Base-by-base conservation (phyloP, 92 coral and sea anemone species). In the Ricordea florida region DNA sequence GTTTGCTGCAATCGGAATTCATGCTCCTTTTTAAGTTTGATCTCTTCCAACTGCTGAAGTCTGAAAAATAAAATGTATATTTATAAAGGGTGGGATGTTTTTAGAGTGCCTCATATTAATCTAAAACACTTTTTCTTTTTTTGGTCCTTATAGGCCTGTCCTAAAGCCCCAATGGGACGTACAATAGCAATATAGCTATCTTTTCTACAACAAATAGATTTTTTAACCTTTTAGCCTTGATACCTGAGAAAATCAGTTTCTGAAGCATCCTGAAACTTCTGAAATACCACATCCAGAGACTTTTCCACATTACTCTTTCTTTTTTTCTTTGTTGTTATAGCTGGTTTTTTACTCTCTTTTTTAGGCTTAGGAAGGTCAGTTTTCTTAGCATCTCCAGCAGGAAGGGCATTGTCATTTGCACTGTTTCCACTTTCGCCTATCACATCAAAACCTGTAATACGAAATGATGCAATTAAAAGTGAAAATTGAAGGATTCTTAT, bases 21-120 rank as follows among this genome's bases (percentile, higher is more conserved):
- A 10, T 49, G 53, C 48, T 78, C 84, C 42, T 49, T 48, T 22
- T 35, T 52, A 36, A 37, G 41, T 36, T 60, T 52, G 17, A n/a
- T 51, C 31, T 78, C 78, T 63, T 67, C 78, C 69, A 41, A 52
- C 64, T 56, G 66, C 27, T 52, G 55, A 55, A 50, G 67, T 78
- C 77, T 78, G 26, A 2, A 57, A 78, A 65, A 63, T 33, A 29
- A 22, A n/a, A 20, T n/a, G n/a, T n/a, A n/a, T n/a, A n/a, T n/a
- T n/a, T n/a, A n/a, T n/a, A n/a, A n/a, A n/a, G n/a, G n/a, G n/a
- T n/a, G n/a, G n/a, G n/a, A n/a, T n/a, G n/a, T n/a, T n/a, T n/a
- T n/a, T n/a, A n/a, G n/a, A n/a, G n/a, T n/a, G n/a, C n/a, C n/a
- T n/a, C n/a, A n/a, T n/a, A n/a, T n/a, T n/a, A n/a, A n/a, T n/a